These are phyloP conservation scores for Synanthedon myopaeformis DNA, from an alignment of 2,888 invertebrate species.

Conservation along the genomic window DNA sequence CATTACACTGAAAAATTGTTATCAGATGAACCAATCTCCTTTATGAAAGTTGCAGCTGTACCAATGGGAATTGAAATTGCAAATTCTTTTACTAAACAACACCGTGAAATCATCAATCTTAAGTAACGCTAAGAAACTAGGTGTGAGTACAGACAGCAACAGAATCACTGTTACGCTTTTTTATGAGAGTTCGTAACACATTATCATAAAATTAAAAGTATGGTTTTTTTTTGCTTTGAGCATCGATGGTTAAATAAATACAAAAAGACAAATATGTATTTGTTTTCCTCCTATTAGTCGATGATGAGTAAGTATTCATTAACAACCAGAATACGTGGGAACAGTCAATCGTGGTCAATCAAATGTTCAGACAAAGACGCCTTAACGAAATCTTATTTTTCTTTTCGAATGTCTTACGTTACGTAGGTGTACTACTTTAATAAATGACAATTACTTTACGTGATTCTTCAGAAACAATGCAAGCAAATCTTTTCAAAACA, in stretches of 20 bases:
- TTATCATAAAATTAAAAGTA: too few species aligned
- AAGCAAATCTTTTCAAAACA: slow-evolving; percentile 13
- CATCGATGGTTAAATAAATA: too few species aligned
- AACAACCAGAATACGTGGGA: too few species aligned
- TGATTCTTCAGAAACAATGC: slow-evolving; percentile 14
- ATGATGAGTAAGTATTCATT: too few species aligned
- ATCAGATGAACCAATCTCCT: background rate
- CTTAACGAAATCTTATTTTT: background rate
- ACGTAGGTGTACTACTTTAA: background rate
- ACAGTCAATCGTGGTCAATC: too few species aligned
- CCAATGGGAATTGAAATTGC: background rate
- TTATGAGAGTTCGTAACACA: too few species aligned
- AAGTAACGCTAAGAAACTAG: background rate
- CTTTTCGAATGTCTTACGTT: background rate
- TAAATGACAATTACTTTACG: background rate
- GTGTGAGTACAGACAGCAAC: background rate
- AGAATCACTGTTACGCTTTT: background rate
- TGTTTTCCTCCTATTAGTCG: too few species aligned
- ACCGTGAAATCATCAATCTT: background rate
- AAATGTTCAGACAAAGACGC: too few species aligned
- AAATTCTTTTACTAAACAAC: background rate
- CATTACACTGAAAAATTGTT: too few species aligned
- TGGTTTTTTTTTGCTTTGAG: too few species aligned
- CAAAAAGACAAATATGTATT: too few species aligned
- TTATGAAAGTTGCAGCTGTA: background rate